Base-by-base conservation (phyloP, 1,140 invertebrate genomes). In the Pemphigus obesinymphae region DNA sequence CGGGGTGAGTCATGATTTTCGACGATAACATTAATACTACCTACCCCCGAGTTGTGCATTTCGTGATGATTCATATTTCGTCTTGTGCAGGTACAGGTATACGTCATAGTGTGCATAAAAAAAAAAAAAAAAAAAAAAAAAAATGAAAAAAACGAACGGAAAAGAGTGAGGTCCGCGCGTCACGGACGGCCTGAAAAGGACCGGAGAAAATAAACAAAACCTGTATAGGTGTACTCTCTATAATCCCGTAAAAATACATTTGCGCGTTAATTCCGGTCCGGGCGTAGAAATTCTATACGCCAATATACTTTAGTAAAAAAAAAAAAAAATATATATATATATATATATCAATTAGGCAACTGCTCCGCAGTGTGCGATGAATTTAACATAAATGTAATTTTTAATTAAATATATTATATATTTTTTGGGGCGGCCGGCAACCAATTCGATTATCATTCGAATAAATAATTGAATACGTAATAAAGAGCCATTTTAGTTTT, bases 331-430 rank as follows among this genome's bases (percentile, higher is more conserved):
- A n/a, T n/a, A n/a, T n/a, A n/a, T n/a, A n/a, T n/a, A n/a, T n/a
- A n/a, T n/a, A n/a, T n/a, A 66, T 23, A 66, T 66, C 34, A n/a
- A 66, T 66, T 66, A 66, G 31, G 2, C n/a, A n/a, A n/a, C n/a
- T n/a, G n/a, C 8, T 66, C 8, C 4, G 20, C 26, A 7, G 34
- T 66, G 20, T 66, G 37, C 37, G 0, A 70, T 43, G 23, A 26
- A 34, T 26, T 43, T 43, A 66, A 10, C 11, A 23, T 23, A 15
- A 8, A 40, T 68, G 7, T 43, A 70, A 70, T 70, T 70, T 45
- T 70, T 70, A 70, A 70, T 45, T 70, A 70, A 70, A 45, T 13
- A n/a, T n/a, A n/a, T n/a, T n/a, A n/a, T n/a, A n/a, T n/a, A n/a
- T n/a, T n/a, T n/a, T n/a, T n/a, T n/a, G n/a, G n/a, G n/a, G n/a